Evolutionary conservation across 1,140 invertebrate genomes (phyloP).

Genomic region (Orchesella cincta): DNA sequence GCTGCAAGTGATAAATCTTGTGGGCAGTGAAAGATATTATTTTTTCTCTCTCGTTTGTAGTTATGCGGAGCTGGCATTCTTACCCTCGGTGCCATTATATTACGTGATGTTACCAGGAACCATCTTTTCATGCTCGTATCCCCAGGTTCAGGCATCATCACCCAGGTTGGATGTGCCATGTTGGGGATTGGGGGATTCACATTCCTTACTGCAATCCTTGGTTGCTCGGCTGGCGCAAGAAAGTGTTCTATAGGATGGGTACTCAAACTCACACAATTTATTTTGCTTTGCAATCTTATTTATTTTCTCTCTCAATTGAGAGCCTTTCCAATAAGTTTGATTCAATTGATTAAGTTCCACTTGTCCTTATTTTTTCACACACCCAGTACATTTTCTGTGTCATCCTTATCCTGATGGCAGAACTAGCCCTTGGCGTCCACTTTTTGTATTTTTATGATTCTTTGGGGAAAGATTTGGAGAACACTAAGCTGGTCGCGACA

Average conservation of each 20-base stretch:
- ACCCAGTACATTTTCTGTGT: slow-evolving; percentile 72
- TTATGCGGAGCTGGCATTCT: slow-evolving; percentile 69
- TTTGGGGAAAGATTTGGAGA: slow-evolving; percentile 69
- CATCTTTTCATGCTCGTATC: slow-evolving; percentile 68
- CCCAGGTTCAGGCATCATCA: slow-evolving; percentile 58
- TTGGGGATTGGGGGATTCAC: slow-evolving; percentile 66
- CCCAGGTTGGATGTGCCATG: slow-evolving; percentile 54
- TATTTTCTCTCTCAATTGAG: slow-evolving; percentile 34
- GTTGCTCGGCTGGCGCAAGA: slow-evolving; percentile 74
- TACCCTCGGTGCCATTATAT: slow-evolving; percentile 68
- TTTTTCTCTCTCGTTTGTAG: slow-evolving; percentile 58
- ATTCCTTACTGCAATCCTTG: slow-evolving; percentile 67
- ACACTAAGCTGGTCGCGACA: slow-evolving; percentile 67
- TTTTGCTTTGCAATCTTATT: slow-evolving; percentile 51
- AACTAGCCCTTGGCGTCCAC: slow-evolving; percentile 71
- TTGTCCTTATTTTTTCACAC: background rate
- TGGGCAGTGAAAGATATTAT: background rate
- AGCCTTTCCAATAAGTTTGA: too few species aligned
- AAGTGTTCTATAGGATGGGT: slow-evolving; percentile 70
- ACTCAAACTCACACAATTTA: background rate
- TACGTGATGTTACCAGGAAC: slow-evolving; percentile 68
- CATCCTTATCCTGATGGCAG: slow-evolving; percentile 67
- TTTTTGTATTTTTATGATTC: slow-evolving; percentile 78
- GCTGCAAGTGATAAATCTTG: background rate
- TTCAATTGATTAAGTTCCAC: too few species aligned